Evolutionary conservation across 2,797 vertebrate genomes (phyloP), one percentile per base, ranked within the genome.

Genomic region (Antennarius maculatus): DNA sequence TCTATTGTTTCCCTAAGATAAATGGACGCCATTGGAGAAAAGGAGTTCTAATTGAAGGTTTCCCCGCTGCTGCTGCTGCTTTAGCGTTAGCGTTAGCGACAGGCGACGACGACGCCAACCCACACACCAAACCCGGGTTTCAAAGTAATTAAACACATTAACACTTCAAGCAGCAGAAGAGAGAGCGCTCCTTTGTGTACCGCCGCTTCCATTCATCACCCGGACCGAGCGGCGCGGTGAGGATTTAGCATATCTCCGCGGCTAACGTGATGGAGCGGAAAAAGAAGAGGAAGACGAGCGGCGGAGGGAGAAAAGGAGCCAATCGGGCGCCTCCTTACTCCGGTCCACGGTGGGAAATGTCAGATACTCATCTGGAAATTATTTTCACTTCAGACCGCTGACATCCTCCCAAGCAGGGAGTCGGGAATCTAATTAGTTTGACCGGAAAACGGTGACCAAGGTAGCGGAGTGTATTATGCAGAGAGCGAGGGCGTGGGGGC

Each of bases 351-450:
- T 69, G 69, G 81, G 80, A 90, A 91, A 90, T 89, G 89, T 89
- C 90, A 91, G 91, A 92, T 93, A 91, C 82, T 92, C 89, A 92
- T 92, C 90, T 92, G 83, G 81, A 91, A 92, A 92, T 93, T 74
- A 93, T 92, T 92, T 93, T 89, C 88, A 90, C 91, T 89, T 91
- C 86, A 83, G 82, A 86, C 79, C 74, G 54, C 87, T 82, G 90
- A 90, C 89, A 89, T 90, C 83, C 86, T 86, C 76, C 80, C 62
- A 43, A 81, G 86, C 66, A 54, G 74, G 76, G 76, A 85, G 87
- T 79, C 75, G 72, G 80, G 82, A 92, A 92, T 92, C 88, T 92
- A 92, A 92, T 93, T 92, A 92, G 89, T 84, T 90, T 84, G 68
- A 86, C 80, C 81, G 78, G 69, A 79, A 86, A 84, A 81, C 43